A percentile compares a stretch with the other conserved stretches of the same genome.
These are phyloP conservation scores for Arenaria interpres DNA, from an alignment of 2,113 vertebrate genomes.

Conservation along the genomic window DNA sequence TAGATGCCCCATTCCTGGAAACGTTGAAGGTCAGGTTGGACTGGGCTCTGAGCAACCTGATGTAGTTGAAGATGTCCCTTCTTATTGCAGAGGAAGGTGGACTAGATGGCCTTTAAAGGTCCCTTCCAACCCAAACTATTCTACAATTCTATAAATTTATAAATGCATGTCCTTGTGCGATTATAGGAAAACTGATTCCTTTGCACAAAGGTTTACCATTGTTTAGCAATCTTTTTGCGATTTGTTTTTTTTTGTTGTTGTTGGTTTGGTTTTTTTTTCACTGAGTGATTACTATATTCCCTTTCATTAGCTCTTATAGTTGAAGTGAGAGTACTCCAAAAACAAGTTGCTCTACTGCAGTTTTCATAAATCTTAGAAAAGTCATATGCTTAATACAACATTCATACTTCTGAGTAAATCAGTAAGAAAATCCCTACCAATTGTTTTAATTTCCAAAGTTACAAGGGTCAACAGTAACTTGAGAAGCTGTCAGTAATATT, in stretches of 20 bases:
- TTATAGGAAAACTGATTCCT: neutral
- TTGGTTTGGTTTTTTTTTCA: neutral
- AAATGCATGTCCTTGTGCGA: neutral
- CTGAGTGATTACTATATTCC: neutral
- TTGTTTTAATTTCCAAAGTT: constrained; percentile 11
- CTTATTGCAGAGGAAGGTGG: too few relatives aligned
- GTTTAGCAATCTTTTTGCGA: neutral
- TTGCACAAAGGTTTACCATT: neutral
- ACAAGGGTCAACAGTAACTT: neutral
- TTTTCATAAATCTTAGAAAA: neutral
- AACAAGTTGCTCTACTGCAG: neutral
- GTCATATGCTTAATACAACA: neutral
- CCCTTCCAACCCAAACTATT: neutral
- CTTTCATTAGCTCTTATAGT: neutral
- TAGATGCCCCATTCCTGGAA: neutral
- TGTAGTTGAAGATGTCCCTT: neutral
- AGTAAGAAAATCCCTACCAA: neutral
- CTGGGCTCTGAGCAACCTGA: neutral
- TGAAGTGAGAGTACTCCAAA: neutral
- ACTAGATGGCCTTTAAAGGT: neutral
- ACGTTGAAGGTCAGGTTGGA: neutral
- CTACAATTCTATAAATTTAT: neutral
- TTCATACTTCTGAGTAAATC: constrained; percentile 9
- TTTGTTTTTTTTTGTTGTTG: neutral
- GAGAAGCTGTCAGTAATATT: constrained; percentile 10